Evolutionary conservation across 1,140 invertebrate genomes (phyloP), one percentile per base, ranked within the genome.

Genomic region (Drosophila rhopaloa): DNA sequence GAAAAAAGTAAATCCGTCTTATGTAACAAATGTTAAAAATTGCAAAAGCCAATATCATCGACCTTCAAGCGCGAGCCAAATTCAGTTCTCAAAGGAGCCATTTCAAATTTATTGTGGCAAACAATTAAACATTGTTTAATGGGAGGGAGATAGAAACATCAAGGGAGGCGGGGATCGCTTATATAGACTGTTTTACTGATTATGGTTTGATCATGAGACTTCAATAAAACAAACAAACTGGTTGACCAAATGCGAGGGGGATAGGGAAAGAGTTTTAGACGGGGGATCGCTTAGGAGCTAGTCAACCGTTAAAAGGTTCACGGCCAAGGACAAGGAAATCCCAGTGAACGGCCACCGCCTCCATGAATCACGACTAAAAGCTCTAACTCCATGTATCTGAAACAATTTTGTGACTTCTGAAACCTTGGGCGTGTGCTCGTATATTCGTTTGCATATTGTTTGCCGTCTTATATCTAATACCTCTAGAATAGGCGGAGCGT

Each of bases 251-350:
- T 66, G 67, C 13, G 48, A 2, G n/a, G 29, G 24, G 24, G 43
- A 1, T n/a, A n/a, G 46, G 48, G n/a, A 43, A 47, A 19, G 61
- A 37, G 44, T 29, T 10, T 38, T 13, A 11, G 27, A 77, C 37
- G 67, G 44, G 48, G 59, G 19, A 66, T 72, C 47, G 65, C 37
- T 47, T 35, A 70, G 60, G 57, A 61, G 40, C 60, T 79, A 89
- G 73, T 89, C 80, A 84, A 76, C 80, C 84, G 85, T 88, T 88
- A 88, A 88, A 68, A 89, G 85, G 81, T 88, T 89, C 84, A 89
- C 86, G 84, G 85, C 62, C 84, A 89, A 89, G 84, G 84, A 89
- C 84, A 89, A 90, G 84, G 85, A 89, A 89, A 89, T 90, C 85
- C 84, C 84, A 88, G 80, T 88, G 83, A 86, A 86, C 68, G 82